A percentile compares a stretch with the other conserved stretches of the same genome.
Conservation (phyloP, 2,797 vertebrate genomes). For the Diplodus sargus region DNA sequence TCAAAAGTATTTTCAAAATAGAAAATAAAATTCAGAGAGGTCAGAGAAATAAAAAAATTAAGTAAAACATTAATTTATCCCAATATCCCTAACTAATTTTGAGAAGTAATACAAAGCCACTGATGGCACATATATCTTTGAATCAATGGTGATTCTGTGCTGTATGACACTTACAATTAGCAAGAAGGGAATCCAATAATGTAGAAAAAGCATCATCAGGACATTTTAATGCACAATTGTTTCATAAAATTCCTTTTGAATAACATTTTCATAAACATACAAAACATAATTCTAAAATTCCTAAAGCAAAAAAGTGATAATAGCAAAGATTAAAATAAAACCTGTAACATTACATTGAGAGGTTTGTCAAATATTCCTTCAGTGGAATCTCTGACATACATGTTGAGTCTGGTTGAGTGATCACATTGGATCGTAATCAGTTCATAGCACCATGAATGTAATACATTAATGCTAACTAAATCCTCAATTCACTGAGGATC, state of each 20-base stretch:
- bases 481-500: conserved; percentile 35
- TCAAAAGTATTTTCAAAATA: too few relatives aligned
- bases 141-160: background rate
- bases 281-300: conserved; percentile 63
- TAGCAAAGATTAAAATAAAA: conserved; percentile 49
- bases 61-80: too few relatives aligned
- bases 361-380: conserved; percentile 18
- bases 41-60: too few relatives aligned
- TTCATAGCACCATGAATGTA: conserved; percentile 66
- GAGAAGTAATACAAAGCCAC: background rate
- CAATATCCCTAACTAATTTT: too few relatives aligned
- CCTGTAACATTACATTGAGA: conserved; percentile 55
- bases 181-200: conserved; percentile 22
- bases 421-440: conserved; percentile 38
- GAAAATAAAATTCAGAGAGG: too few relatives aligned
- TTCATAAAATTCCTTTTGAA: conserved; percentile 69
- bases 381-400: conserved; percentile 12
- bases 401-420: conserved; percentile 20
- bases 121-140: background rate
- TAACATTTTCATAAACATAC: conserved; percentile 65
- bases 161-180: background rate
- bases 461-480: conserved; percentile 35
- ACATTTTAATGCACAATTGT: conserved; percentile 75
- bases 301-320: conserved; percentile 39
- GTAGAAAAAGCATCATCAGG: conserved; percentile 69